phyloP scores from a whole-genome alignment of 23 tunicate genomes.

The Botrylloides violaceus region DNA sequence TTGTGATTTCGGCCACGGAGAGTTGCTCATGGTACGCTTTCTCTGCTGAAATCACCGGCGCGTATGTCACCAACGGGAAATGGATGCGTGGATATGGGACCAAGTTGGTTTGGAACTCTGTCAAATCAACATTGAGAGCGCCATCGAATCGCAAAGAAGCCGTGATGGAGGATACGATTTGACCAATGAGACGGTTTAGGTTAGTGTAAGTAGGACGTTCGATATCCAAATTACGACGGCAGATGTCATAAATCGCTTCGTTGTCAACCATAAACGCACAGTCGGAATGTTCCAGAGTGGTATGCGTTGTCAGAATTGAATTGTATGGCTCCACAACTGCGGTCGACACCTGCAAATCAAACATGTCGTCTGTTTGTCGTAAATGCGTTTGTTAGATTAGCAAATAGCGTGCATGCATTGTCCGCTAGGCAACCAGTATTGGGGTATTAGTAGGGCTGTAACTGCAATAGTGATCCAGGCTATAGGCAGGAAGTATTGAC shows the following conservation, averaged over 20 bases:
- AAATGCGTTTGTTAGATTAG: too few relatives aligned
- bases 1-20: conserved; percentile 81
- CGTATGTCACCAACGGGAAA: too few relatives aligned
- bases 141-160: conserved; percentile 78
- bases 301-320: conserved; percentile 85
- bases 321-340: conserved; percentile 91
- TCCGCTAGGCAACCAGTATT: too few relatives aligned
- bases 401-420: too few relatives aligned
- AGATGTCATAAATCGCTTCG: too few relatives aligned
- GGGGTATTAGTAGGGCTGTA: too few relatives aligned
- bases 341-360: conserved; percentile 50
- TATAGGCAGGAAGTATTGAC: too few relatives aligned
- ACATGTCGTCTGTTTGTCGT: too few relatives aligned
- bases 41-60: too few relatives aligned
- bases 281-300: conserved; percentile 81
- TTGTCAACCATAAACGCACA: too few relatives aligned
- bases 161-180: conserved; percentile 81
- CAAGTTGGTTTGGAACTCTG: conserved; percentile 92
- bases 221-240: conserved; percentile 60
- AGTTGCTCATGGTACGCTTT: conserved; percentile 87
- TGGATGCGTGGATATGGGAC: conserved; percentile 88
- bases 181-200: conserved; percentile 77
- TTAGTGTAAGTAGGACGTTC: conserved; percentile 74
- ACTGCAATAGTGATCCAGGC: too few relatives aligned
- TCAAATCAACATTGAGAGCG: conserved; percentile 90